Evolutionary conservation across 2,113 vertebrate genomes (phyloP).

Genomic region (Tautogolabrus adspersus): DNA sequence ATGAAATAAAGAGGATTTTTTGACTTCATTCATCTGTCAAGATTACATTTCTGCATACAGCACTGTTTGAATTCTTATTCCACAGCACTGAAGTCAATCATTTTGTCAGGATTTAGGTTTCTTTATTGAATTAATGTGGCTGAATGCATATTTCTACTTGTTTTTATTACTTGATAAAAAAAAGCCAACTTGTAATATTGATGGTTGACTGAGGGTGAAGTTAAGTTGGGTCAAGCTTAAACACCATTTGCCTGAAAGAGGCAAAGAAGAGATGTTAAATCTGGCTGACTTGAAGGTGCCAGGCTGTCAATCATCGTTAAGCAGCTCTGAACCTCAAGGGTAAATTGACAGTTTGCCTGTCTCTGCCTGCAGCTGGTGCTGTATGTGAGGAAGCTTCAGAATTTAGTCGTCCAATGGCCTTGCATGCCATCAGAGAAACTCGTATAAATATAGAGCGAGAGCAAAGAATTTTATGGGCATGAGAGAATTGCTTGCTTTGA

Average conservation of each 20-base stretch:
- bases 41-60: background rate
- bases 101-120: conserved; percentile 1
- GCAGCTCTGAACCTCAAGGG: conserved; percentile 63
- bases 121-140: background rate
- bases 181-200: background rate
- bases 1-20: background rate
- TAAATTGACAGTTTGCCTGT: conserved; percentile 66
- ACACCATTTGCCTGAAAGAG: conserved; percentile 36
- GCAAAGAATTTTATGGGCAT: conserved; percentile 56
- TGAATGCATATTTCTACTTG: background rate
- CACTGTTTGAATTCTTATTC: background rate
- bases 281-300: conserved; percentile 35
- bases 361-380: conserved; percentile 55
- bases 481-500: conserved; percentile 30
- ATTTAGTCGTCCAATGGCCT: conserved; percentile 62
- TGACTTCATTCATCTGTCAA: background rate
- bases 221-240: conserved; percentile 25
- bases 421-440: conserved; percentile 51
- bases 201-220: conserved; percentile 13
- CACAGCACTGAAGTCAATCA: background rate
- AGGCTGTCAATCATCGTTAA: conserved; percentile 63
- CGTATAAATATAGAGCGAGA: conserved; percentile 50
- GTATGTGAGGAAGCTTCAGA: conserved; percentile 50
- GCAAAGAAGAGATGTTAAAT: conserved; percentile 46
- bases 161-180: background rate